Base-by-base conservation (phyloP, 2,888 invertebrate genomes). In the Mimumesa dahlbomi region DNA sequence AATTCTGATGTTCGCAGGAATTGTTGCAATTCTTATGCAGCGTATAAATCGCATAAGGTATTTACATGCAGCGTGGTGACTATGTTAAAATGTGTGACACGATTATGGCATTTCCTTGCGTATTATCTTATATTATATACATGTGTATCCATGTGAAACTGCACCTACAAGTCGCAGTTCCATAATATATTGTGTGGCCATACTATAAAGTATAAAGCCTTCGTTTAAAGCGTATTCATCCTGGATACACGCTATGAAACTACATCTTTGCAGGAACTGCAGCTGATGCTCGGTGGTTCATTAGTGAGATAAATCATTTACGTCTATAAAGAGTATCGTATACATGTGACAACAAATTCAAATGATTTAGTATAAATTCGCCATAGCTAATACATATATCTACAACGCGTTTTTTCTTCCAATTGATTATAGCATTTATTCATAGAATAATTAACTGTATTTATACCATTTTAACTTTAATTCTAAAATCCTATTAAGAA, bases 141-240 rank as follows among this genome's bases (percentile, higher is more conserved):
- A n/a, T n/a, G n/a, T n/a, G n/a, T n/a, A n/a, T n/a, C n/a, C n/a
- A n/a, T n/a, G n/a, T n/a, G n/a, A n/a, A n/a, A n/a, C 2, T 45
- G 16, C 14, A 22, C 19, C 4, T 38, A 1, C 9, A 18, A 6
- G 40, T 19, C 48, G 25, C 48, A n/a, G 48, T 19, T 34, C 52
- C 66, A 34, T 72, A 73, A 82, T 52, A 50, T 63, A 50, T 57
- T 71, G 73, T 75, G 78, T 68, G 79, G 80, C 82, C 75, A 83
- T 75, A 66, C 77, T 78, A 75, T 65, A 78, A 77, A 80, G 71
- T n/a, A n/a, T n/a, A n/a, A n/a, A n/a, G 75, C 54, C 74, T 67
- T 82, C 82, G 74, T 82, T 82, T 82, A 82, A 79, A 58, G 54
- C 46, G 73, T 45, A 82, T 79, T 83, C 76, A 80, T 48, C 36